phyloP scores from a whole-genome alignment of 2,113 vertebrate genomes.

The Diadophis punctatus region DNA sequence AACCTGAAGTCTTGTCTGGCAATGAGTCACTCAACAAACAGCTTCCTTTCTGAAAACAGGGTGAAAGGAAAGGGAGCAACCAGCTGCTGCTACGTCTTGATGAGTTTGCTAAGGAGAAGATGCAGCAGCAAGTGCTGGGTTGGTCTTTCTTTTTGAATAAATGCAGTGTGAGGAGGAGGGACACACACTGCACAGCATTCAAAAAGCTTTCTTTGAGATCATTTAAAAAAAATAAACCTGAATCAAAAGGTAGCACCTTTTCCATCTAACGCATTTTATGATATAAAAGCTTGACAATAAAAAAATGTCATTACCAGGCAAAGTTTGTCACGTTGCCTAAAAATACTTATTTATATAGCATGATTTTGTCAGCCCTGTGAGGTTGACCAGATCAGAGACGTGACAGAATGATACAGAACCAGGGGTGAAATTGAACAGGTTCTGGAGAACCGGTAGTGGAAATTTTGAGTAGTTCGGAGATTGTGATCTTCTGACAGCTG shows the following conservation, averaged over 20 bases:
- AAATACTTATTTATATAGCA: neutral
- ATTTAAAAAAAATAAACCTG: neutral
- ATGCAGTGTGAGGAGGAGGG: neutral
- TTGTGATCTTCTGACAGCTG: too few relatives aligned
- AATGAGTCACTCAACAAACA: neutral
- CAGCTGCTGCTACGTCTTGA: neutral
- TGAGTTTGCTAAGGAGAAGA: neutral
- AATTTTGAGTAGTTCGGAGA: too few relatives aligned
- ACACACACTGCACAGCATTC: neutral
- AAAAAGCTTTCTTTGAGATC: neutral
- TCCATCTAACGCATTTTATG: neutral
- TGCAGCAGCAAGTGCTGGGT: too few relatives aligned
- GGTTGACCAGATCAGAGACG: neutral
- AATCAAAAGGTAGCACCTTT: neutral
- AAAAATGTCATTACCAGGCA: neutral
- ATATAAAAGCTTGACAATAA: neutral
- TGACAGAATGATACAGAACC: neutral
- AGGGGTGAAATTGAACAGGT: too few relatives aligned
- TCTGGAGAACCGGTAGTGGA: too few relatives aligned
- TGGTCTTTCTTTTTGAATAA: neutral
- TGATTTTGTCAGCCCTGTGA: neutral
- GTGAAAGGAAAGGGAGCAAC: neutral
- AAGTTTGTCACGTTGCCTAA: neutral
- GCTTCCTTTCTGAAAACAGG: neutral
- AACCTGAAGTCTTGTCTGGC: neutral